phyloP scores from a whole-genome alignment of 2,888 invertebrate species.

The Chrysomela aeneicollis region DNA sequence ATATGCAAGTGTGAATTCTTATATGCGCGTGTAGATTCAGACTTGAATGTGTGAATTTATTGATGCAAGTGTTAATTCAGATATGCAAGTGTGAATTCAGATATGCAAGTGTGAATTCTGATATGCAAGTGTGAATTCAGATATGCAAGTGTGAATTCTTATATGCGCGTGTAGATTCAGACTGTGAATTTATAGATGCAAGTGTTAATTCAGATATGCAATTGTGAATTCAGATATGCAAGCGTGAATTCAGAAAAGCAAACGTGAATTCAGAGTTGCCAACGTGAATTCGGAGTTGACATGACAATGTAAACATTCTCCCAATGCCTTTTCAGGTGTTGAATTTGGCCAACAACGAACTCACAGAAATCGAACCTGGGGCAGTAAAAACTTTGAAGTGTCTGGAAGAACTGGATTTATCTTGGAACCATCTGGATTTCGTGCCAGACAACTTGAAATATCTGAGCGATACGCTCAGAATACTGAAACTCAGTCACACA shows the following conservation, averaged over 20 bases:
- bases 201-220: too few relatives aligned
- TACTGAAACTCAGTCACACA: constrained; percentile 70
- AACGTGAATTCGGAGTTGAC: background rate
- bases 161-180: too few relatives aligned
- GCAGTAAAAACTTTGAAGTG: constrained; percentile 64
- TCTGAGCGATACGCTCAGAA: constrained; percentile 66
- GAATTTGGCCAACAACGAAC: constrained; percentile 64
- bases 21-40: too few relatives aligned
- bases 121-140: background rate
- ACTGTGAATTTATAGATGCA: too few relatives aligned
- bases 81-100: background rate
- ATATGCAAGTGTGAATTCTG: too few relatives aligned
- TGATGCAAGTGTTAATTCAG: background rate
- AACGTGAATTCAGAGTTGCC: background rate
- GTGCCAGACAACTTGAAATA: constrained; percentile 67
- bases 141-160: background rate
- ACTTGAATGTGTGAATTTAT: too few relatives aligned
- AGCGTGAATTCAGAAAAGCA: background rate
- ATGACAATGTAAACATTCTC: too few relatives aligned
- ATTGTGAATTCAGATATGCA: background rate
- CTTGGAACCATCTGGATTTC: constrained; percentile 67
- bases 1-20: too few relatives aligned
- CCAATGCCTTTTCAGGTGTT: constrained; percentile 54
- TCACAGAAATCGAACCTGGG: constrained; percentile 66
- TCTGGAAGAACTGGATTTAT: constrained; percentile 67